Evolutionary conservation across 2,113 vertebrate genomes (phyloP), one percentile per base, ranked within the genome.

Genomic region (Noctilio leporinus): DNA sequence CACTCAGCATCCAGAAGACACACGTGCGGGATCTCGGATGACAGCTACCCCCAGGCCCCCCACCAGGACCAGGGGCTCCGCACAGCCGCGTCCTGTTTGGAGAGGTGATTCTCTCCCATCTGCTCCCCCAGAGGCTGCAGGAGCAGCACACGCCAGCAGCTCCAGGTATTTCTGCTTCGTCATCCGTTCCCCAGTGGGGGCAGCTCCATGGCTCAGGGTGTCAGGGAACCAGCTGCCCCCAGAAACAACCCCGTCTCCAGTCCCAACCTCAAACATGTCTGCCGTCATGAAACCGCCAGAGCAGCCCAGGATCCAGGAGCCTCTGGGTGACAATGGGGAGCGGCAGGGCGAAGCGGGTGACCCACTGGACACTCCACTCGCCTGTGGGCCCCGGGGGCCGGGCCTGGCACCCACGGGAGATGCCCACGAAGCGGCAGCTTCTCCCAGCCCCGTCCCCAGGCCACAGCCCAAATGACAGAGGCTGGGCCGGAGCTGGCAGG

Each of bases 11-110:
- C 84, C 81, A 26, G 22, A 17, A 35, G 38, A 78, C 72, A n/a
- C 40, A 20, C 75, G 64, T 2, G 0, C 8, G 8, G 22, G 59
- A 28, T 3, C 4, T 0, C 1, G 0, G 2, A 1, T 4, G 47
- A 8, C 12, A 7, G 51, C 57, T 14, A 4, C 35, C 30, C 40
- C 20, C 10, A 26, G 2, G 24, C 8, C n/a, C 3, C 45, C 33
- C 24, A n/a, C 40, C 33, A 16, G 10, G 40, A 47, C 72, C 38
- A 4, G 24, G 47, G 33, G n/a, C 53, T 35, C 67, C 5, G 22
- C 33, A 2, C 2, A 10, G 76, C 69, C 30, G n/a, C 7, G 10
- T 30, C 43, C 19, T 5, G 62, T 1, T 40, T 40, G n/a, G 24
- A 11, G 57, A 12, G 28, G 77, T 1, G 4, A 12, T 15, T 3